Evolutionary conservation across 1,140 invertebrate genomes (phyloP).

Genomic region (Bombyx mori): ASM3026992v2 NC_085123.1:2925001-2925500

Average conservation of each 20-base stretch:
- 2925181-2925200: constrained; percentile 63
- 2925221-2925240: not conserved
- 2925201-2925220: constrained; percentile 41
- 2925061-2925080: constrained; percentile 15
- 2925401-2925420: no score
- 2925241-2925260: no score
- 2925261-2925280: no score
- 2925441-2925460: no score
- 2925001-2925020: constrained; percentile 42
- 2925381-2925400: not conserved
- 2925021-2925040: constrained; percentile 28
- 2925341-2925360: no score
- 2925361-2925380: not conserved
- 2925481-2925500: no score
- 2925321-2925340: no score
- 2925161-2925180: constrained; percentile 72
- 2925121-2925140: constrained; percentile 73
- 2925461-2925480: no score
- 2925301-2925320: no score
- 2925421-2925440: no score
- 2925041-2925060: constrained; percentile 44
- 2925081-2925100: constrained; percentile 27
- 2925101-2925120: constrained; percentile 68
- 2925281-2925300: no score
- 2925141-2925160: constrained; percentile 66